These are phyloP conservation scores for Melitaea athalia DNA, from an alignment of 2,888 invertebrate species.

Conservation along the genomic window DNA sequence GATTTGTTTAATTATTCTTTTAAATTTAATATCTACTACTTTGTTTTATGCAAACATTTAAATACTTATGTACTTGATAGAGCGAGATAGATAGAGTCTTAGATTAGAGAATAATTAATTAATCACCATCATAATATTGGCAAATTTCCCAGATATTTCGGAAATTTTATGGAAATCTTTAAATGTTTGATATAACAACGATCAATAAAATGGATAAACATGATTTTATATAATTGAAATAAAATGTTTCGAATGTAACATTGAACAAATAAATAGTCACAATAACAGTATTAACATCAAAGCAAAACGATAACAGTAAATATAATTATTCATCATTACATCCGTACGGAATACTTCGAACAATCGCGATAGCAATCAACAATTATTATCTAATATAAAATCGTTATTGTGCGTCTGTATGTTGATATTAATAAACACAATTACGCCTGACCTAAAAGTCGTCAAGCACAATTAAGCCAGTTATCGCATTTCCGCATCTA, in stretches of 20 bases:
- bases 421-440: conserved; percentile 42
- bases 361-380: conserved; percentile 34
- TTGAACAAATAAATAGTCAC: neutral
- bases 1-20: too few species aligned
- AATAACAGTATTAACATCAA: neutral
- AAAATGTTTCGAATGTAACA: conserved; percentile 6
- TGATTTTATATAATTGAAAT: neutral
- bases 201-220: neutral
- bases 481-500: conserved; percentile 72
- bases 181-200: neutral
- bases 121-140: too few species aligned
- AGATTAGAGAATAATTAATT: too few species aligned
- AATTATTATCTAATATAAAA: conserved; percentile 31
- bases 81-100: too few species aligned
- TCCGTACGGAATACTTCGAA: conserved; percentile 22
- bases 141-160: too few species aligned
- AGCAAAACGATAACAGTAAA: conserved; percentile 17
- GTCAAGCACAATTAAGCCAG: conserved; percentile 67
- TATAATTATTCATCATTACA: conserved; percentile 30
- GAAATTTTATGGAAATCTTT: too few species aligned
- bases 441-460: conserved; percentile 43
- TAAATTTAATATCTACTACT: too few species aligned
- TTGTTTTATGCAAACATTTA: too few species aligned
- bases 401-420: conserved; percentile 34
- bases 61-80: too few species aligned